Conservation (phyloP, 2,113 vertebrate species). For the Mirounga angustirostris region DNA sequence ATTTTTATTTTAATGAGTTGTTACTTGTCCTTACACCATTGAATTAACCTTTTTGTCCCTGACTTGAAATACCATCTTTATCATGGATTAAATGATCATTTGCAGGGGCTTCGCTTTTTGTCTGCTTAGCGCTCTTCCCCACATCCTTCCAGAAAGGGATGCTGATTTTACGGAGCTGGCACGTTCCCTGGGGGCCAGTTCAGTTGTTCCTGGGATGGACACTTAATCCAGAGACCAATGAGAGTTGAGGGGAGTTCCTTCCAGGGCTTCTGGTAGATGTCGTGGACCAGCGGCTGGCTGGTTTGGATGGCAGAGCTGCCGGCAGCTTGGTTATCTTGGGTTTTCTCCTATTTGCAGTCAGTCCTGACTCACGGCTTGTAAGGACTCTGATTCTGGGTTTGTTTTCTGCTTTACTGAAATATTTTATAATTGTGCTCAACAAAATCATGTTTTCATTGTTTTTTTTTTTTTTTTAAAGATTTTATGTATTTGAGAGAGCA, state of each 20-base stretch:
- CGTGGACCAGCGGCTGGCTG: accelerated
- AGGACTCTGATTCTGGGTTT: neutral
- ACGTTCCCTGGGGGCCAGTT: neutral
- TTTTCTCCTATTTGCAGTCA: neutral
- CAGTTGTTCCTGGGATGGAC: neutral
- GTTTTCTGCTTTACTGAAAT: neutral
- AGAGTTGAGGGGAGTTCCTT: too few species aligned
- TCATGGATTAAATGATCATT: neutral
- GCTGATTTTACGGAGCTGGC: too few species aligned
- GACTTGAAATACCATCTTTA: neutral
- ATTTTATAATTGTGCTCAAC: neutral
- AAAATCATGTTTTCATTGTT: neutral
- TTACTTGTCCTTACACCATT: neutral
- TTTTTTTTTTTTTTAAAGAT: too few species aligned
- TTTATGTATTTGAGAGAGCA: neutral
- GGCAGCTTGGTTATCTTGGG: neutral
- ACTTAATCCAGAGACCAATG: neutral
- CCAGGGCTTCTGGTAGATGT: too few species aligned
- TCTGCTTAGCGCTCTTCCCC: neutral
- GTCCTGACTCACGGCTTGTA: neutral
- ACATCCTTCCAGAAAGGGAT: neutral
- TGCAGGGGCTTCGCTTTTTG: neutral
- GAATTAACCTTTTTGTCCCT: neutral
- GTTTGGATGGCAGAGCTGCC: neutral
- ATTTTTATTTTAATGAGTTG: neutral